Evolutionary conservation across 2,888 invertebrate species (phyloP), one percentile per base, ranked within the genome.

Genomic region (Lasioglossum calceatum): DNA sequence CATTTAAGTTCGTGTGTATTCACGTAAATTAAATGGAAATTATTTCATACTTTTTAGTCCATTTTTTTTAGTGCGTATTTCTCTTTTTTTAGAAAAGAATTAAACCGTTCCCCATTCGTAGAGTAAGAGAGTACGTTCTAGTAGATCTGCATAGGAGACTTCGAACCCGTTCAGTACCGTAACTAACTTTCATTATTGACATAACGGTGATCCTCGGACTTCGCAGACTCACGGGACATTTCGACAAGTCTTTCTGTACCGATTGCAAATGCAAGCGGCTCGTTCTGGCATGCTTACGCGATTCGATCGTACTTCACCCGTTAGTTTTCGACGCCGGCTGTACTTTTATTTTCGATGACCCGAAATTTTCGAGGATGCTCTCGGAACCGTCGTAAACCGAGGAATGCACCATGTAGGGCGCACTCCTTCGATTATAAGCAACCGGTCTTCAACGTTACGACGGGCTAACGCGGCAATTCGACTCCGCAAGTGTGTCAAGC

Each of bases 321-420:
- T 36, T 32, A 36, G 8, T 67, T 67, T 67, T 67, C 19, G 67
- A 36, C 36, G 36, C 23, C 32, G 36, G 67, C 70, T 70, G 70
- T 70, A 70, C 70, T 70, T 70, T 70, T 70, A 39, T 70, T 70
- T 70, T 70, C 70, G n/a, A 70, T 67, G 67, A 67, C 67, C 67
- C 36, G 36, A 32, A 36, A 67, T 36, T 67, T 67, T 67, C 67
- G 67, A 32, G 32, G 32, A 19, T 27, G 67, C 32, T 19, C 32
- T 32, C 32, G 67, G 67, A 67, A 36, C 32, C 36, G 67, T 32
- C 27, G 36, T 32, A 19, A 32, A 67, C 32, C 67, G 67, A 19
- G 16, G 32, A 32, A 67, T 67, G 32, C 67, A 32, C 36, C 67
- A 67, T 67, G 67, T 67, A 67, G 67, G 67, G 67, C 67, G 64